Evolutionary conservation across 1,140 invertebrate genomes (phyloP).

Genomic region (Rhynchophorus ferrugineus): DNA sequence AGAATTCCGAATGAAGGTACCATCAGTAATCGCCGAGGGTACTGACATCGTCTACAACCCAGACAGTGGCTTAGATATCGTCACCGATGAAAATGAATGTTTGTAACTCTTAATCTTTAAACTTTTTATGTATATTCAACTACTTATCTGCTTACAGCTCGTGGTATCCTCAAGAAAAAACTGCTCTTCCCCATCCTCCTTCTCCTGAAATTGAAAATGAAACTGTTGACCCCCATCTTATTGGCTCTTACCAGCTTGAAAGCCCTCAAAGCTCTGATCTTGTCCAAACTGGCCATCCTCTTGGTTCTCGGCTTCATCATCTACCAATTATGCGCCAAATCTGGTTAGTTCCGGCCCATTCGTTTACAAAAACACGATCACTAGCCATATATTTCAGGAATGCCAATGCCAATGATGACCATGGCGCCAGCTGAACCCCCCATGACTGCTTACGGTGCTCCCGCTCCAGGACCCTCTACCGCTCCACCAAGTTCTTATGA

Average conservation of each 20-base stretch:
- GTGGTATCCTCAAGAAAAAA: conserved; percentile 69
- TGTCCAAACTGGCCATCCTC: conserved; percentile 72
- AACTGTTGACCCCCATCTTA: conserved; percentile 74
- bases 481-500: conserved; percentile 57
- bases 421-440: conserved; percentile 46
- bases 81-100: conserved; percentile 46
- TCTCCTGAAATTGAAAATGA: conserved; percentile 73
- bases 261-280: conserved; percentile 70
- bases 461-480: conserved; percentile 46
- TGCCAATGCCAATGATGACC: conserved; percentile 63
- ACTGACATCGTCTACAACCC: conserved; percentile 60
- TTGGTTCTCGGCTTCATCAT: conserved; percentile 72
- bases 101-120: conserved; percentile 25
- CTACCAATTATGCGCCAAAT: conserved; percentile 64
- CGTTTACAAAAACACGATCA: background rate
- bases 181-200: conserved; percentile 67
- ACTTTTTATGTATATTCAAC: conserved; percentile 2
- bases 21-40: conserved; percentile 61
- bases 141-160: conserved; percentile 42
- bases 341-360: conserved; percentile 34
- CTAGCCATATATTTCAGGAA: conserved; percentile 44
- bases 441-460: conserved; percentile 52
- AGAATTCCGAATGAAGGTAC: conserved; percentile 61
- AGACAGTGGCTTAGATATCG: conserved; percentile 56
- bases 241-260: conserved; percentile 70